Conservation (phyloP, 2,797 vertebrate genomes). For the Bradypodion ventrale region DNA sequence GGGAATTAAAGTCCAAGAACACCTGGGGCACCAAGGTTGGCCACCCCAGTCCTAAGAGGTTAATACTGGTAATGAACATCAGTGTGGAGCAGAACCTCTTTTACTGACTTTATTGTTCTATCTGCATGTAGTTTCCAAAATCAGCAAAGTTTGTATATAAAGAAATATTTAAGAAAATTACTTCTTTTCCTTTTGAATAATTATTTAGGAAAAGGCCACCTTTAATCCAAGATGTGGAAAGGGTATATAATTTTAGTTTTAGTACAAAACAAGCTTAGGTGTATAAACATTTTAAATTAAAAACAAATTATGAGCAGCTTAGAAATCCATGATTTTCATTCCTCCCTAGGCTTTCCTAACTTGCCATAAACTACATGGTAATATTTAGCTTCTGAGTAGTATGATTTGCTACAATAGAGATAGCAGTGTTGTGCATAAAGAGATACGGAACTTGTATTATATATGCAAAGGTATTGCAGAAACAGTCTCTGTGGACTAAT, state of each 20-base stretch:
- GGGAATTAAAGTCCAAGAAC: too few species aligned
- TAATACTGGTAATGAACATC: not conserved
- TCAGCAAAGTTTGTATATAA: not conserved
- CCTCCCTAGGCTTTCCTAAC: conserved; percentile 24
- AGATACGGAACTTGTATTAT: conserved; percentile 45
- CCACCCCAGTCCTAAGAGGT: too few species aligned
- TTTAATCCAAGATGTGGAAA: conserved; percentile 29
- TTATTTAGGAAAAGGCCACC: not conserved
- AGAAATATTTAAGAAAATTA: not conserved
- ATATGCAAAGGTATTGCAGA: conserved; percentile 42
- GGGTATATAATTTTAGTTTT: not conserved
- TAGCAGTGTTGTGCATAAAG: conserved; percentile 45
- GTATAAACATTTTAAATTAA: conserved; percentile 25
- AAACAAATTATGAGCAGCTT: conserved; percentile 24
- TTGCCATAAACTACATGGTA: conserved; percentile 6
- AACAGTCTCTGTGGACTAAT: conserved; percentile 61
- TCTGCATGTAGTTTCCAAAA: not conserved
- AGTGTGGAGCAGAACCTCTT: too few species aligned
- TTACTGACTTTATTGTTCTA: not conserved
- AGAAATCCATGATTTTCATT: conserved; percentile 2
- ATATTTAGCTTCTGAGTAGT: conserved; percentile 49
- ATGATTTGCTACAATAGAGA: conserved; percentile 51
- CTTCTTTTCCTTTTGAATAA: not conserved
- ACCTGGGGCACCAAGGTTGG: too few species aligned
- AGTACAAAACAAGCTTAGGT: not conserved